A percentile compares a stretch with the other conserved stretches of the same genome.
Evolutionary conservation across 2,888 invertebrate species (phyloP).

Genomic region (Myathropa florea): DNA sequence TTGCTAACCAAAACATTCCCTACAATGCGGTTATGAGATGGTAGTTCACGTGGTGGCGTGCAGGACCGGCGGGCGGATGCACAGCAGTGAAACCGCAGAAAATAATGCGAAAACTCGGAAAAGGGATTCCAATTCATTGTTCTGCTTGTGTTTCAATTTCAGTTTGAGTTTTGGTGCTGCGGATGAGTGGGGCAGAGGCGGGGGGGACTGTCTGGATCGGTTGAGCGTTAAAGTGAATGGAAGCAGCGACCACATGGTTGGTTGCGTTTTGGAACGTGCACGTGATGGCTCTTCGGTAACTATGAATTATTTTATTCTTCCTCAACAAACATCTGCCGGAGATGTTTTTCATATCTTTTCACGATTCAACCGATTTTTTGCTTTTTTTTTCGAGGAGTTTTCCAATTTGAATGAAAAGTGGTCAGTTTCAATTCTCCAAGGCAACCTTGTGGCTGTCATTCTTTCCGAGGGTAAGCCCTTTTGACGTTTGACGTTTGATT

Average conservation of each 20-base stretch:
- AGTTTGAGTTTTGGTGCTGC: not conserved
- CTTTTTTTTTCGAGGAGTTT: not conserved
- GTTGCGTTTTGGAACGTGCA: conserved; percentile 42
- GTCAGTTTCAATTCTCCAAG: not conserved
- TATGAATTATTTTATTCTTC: not conserved
- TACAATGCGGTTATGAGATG: conserved; percentile 29
- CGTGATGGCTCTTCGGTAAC: conserved; percentile 7
- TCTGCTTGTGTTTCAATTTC: conserved; percentile 8
- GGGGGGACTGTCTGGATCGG: conserved; percentile 3
- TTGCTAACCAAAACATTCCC: conserved; percentile 50
- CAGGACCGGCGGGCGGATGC: not conserved
- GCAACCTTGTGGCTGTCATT: not conserved
- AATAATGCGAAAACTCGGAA: conserved; percentile 21
- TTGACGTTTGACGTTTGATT: not conserved
- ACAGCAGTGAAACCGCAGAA: conserved; percentile 31
- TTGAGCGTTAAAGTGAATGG: conserved; percentile 40
- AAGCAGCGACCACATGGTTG: conserved; percentile 40
- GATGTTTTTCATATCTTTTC: not conserved
- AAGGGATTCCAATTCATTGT: conserved; percentile 34
- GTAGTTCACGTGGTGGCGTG: conserved; percentile 12
- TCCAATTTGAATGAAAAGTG: not conserved
- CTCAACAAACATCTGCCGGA: not conserved
- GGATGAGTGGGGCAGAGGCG: not conserved
- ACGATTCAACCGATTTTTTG: not conserved
- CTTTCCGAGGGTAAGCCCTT: not conserved